Evolutionary conservation across 2,888 invertebrate genomes (phyloP).

Genomic region (Sesia bembeciformis): DNA sequence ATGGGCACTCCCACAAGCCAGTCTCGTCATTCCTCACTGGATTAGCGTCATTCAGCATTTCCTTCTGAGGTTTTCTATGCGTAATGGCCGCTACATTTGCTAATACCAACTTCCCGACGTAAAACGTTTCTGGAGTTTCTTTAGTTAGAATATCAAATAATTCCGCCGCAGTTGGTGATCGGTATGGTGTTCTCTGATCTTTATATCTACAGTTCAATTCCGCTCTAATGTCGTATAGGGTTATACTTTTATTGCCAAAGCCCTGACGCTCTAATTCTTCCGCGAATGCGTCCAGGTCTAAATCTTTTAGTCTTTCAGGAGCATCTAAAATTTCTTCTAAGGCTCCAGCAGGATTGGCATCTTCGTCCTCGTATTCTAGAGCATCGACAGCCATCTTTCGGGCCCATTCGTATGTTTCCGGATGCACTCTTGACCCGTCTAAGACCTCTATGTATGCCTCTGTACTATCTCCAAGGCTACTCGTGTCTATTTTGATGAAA

Average conservation of each 20-base stretch:
- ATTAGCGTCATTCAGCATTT: conserved; percentile 96
- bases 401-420: conserved; percentile 99
- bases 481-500: conserved; percentile 98
- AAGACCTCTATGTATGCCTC: conserved; percentile 96
- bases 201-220: conserved; percentile 96
- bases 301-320: conserved; percentile 93
- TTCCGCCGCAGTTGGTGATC: conserved; percentile 88
- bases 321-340: conserved; percentile 97
- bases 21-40: conserved; percentile 96
- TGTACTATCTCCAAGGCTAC: conserved; percentile 93
- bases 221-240: conserved; percentile 96
- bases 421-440: conserved; percentile 98
- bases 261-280: conserved; percentile 96
- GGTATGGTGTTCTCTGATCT: conserved; percentile 86
- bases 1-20: conserved; percentile 97
- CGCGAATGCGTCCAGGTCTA: conserved; percentile 98
- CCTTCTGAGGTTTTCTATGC: conserved; percentile 91
- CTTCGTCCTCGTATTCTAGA: conserved; percentile 97
- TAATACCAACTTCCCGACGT: conserved; percentile 88
- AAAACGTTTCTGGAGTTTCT: conserved; percentile 95
- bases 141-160: conserved; percentile 96
- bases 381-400: conserved; percentile 99
- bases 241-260: conserved; percentile 92
- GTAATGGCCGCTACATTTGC: conserved; percentile 88
- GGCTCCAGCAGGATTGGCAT: conserved; percentile 96